Conservation (phyloP, 2,113 vertebrate genomes). For the Macaca mulatta region DNA sequence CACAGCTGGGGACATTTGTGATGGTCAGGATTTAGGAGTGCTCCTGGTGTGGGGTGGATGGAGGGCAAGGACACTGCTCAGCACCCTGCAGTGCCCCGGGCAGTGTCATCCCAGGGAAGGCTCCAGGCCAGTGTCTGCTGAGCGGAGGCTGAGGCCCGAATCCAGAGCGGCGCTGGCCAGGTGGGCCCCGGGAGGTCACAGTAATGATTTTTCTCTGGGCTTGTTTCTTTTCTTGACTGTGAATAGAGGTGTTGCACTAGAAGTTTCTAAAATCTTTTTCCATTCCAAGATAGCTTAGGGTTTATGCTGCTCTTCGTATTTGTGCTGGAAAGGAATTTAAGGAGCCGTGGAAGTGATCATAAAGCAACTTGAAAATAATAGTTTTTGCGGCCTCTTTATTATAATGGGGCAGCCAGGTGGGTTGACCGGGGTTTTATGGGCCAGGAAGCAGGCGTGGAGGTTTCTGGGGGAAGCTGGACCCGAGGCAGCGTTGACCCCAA, state of each 20-base stretch:
- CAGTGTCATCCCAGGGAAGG: not conserved
- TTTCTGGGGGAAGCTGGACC: not conserved
- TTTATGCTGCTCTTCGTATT: not conserved
- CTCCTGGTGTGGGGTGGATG: not conserved
- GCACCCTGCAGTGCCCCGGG: not conserved
- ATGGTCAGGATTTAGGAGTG: not conserved
- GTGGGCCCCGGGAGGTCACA: not conserved
- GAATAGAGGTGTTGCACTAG: not conserved
- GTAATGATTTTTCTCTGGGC: fast-evolving
- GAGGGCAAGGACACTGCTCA: not conserved
- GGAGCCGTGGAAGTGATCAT: not conserved
- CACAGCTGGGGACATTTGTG: not conserved
- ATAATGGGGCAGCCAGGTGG: not conserved
- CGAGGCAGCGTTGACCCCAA: not conserved
- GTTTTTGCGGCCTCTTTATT: not conserved
- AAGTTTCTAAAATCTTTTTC: not conserved
- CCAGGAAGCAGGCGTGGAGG: not conserved
- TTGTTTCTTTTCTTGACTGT: not conserved
- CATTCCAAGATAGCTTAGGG: not conserved
- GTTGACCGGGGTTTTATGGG: not conserved
- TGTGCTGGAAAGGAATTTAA: not conserved
- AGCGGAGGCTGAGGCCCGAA: not conserved
- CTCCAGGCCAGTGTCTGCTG: not conserved
- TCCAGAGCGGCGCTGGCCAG: not conserved
- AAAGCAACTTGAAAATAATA: not conserved